Evolutionary conservation across 2,888 invertebrate genomes (phyloP).

Genomic region (Sarcophaga subvicina): DNA sequence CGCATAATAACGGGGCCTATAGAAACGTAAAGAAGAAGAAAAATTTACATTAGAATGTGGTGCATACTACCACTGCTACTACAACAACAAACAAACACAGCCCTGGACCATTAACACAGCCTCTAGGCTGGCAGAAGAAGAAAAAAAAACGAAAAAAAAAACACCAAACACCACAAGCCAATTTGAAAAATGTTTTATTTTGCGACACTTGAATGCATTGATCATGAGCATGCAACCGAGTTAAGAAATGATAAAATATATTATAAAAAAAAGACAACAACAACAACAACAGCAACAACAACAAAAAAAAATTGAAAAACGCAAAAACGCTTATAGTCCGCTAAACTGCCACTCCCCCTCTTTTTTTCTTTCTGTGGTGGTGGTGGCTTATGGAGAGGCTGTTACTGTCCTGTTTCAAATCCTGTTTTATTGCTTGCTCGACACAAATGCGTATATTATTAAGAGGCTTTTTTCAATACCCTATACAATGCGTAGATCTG

Average conservation of each 20-base stretch:
- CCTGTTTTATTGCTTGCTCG: constrained; percentile 29
- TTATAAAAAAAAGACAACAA: neutral
- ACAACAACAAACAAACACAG: constrained; percentile 5
- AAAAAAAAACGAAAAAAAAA: neutral
- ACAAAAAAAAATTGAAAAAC: too few species aligned
- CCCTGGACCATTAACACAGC: constrained; percentile 25
- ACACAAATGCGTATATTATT: too few species aligned
- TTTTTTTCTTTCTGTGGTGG: neutral
- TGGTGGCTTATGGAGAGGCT: neutral
- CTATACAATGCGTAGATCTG: too few species aligned
- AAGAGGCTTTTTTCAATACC: too few species aligned
- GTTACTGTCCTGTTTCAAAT: constrained; percentile 47
- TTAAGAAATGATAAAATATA: constrained; percentile 37
- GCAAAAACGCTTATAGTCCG: constrained; percentile 31
- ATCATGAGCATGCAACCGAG: constrained; percentile 68
- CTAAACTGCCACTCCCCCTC: constrained; percentile 32
- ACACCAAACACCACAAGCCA: constrained; percentile 26
- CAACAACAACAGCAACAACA: too few species aligned
- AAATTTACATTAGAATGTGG: constrained; percentile 65
- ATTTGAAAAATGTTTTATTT: constrained; percentile 68
- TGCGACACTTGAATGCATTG: constrained; percentile 68
- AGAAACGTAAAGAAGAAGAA: neutral
- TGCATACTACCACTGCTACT: constrained; percentile 24
- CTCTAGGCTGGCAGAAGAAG: neutral
- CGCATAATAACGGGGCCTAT: constrained; percentile 55